Evolutionary conservation across 1,140 invertebrate species (phyloP), one percentile per base, ranked within the genome.

Genomic region (Brachionus paranguensis): DNA sequence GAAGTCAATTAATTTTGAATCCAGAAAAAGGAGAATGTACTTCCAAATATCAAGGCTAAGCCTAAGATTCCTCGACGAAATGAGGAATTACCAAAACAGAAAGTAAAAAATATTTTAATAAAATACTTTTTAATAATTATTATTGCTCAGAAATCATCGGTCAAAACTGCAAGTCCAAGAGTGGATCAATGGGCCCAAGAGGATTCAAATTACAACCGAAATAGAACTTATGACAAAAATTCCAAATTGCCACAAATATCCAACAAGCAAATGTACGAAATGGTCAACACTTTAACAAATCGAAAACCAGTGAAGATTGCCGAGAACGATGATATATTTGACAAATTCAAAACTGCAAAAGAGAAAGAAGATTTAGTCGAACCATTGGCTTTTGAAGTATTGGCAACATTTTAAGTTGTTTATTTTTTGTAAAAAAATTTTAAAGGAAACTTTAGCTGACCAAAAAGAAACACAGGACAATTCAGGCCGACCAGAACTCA

Each of bases 231-330:
- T 50, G 72, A 76, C 29, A 50, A 27, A 50, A 76, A 76, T 50
- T 50, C 41, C 4, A 76, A 47, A 76, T 27, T 76, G 12, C 72
- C 72, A 2, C 72, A 76, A 50, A 14, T 76, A 50, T 50, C 72
- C 3, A 45, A 76, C 24, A 81, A 81, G 29, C 53, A 81, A 64
- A 64, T 81, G 50, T 43, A 64, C 10, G 78, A 81, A 20, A 60
- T 81, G 78, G 53, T 81, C 2, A 81, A 68, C 29, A 68, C 50
- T 45, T 43, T 81, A n/a, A 47, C 78, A 43, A 81, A 81, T 43
- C 50, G 78, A 20, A 81, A 81, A 45, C 78, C 78, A 12, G 78
- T 81, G 10, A 33, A 37, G 12, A 64, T 81, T 33, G 37, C 50
- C 12, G 78, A 68, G 20, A 81, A 27, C 12, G 64, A 81, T 68